Evolutionary conservation across 1,140 invertebrate species (phyloP).

Genomic region (Wasmannia auropunctata): DNA sequence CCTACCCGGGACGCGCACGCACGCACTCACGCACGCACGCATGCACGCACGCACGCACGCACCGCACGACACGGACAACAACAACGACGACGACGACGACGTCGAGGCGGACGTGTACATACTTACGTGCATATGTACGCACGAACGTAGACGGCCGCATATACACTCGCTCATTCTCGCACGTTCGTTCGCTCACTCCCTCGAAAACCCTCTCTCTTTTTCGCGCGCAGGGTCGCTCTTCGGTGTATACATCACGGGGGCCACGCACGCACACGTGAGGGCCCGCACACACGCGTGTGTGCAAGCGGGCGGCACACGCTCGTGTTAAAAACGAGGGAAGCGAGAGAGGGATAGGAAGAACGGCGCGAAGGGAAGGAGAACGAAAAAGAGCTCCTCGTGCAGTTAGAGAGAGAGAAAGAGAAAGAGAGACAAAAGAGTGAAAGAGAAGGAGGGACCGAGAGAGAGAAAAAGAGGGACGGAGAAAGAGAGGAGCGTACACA

Average conservation of each 20-base stretch:
- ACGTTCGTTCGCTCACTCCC: background rate
- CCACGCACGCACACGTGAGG: conserved; percentile 66
- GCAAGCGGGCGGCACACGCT: conserved; percentile 64
- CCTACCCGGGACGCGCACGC: conserved; percentile 77
- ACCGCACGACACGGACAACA: conserved; percentile 40
- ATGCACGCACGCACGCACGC: conserved; percentile 52
- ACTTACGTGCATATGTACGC: background rate
- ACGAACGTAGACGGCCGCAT: background rate
- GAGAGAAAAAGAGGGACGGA: conserved; percentile 62
- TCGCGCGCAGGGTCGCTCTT: conserved; percentile 47
- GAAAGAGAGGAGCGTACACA: conserved; percentile 63
- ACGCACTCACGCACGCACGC: conserved; percentile 62
- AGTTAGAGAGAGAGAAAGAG: conserved; percentile 16
- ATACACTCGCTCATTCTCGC: conserved; percentile 45
- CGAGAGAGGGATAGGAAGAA: conserved; percentile 70
- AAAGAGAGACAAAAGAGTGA: conserved; percentile 15
- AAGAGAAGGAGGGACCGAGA: conserved; percentile 51
- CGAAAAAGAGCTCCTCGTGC: conserved; percentile 63
- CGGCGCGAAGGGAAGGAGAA: conserved; percentile 65
- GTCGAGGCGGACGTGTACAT: conserved; percentile 18
- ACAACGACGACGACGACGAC: conserved; percentile 25
- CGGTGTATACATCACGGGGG: conserved; percentile 51
- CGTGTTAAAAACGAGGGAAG: conserved; percentile 67
- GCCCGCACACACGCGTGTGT: conserved; percentile 40
- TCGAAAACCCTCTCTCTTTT: conserved; percentile 38